Base-by-base conservation (phyloP, 2,113 vertebrate genomes). In the Ceyx cyanopectus region DNA sequence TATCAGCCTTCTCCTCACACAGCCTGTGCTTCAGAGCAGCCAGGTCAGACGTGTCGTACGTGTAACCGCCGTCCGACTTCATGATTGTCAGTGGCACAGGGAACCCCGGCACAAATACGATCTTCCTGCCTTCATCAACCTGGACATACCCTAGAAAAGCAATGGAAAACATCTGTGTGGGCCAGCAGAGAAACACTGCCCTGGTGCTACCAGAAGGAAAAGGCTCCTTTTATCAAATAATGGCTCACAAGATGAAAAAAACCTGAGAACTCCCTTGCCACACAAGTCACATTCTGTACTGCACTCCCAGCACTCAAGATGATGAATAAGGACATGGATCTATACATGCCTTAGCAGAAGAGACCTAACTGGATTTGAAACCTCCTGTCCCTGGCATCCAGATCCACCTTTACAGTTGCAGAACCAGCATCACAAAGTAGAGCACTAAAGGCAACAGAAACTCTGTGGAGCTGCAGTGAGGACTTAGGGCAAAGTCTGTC, bases 41-140 rank as follows among this genome's bases (percentile, higher is more conserved):
- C 41, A 99, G 93, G 96, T 99, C 99, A 4, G 99, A 99, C 0
- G 99, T 99, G 96, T 99, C 99, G 3, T 99, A 99, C 0, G 99
- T 99, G 95, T 97, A 99, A 21, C 99, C 99, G 4, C 99, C 99
- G 1, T 99, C 99, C 0, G 99, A 99, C 75, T 99, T 99, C 95
- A 98, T 97, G 79, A 99, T 82, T 0, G 99, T 99, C 96, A 99
- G 96, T 0, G 99, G 99, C 86, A 99, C 69, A 26, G 98, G 95
- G 92, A 98, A 98, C 18, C 98, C 99, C 0, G 98, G 98, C 73
- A 97, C 97, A 54, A 99, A 99, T 41, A 99, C 95, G 6, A 99
- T 95, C 96, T 99, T 99, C 46, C 99, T 97, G 27, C 99, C 99
- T 30, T 99, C 99, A 30, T 99, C 99, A 20, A 99, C 63, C 97